These are phyloP conservation scores for Euphonia xanthogaster DNA, from an alignment of 2,797 vertebrate genomes.

Conservation along the genomic window DNA sequence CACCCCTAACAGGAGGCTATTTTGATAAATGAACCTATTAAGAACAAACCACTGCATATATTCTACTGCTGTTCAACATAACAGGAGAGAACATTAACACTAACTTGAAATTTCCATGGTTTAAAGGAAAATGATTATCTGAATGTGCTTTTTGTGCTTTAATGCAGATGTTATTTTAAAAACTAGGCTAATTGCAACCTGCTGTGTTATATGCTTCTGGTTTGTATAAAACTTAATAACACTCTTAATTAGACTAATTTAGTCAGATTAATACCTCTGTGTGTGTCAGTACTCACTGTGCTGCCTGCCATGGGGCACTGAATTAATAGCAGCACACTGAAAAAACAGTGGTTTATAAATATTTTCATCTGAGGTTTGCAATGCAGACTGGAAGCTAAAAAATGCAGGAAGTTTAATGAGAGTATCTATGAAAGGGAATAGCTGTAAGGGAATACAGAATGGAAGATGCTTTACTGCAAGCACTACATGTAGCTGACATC, in stretches of 20 bases:
- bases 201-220: constrained; percentile 64
- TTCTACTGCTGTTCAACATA: constrained; percentile 32
- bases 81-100: constrained; percentile 25
- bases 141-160: constrained; percentile 60
- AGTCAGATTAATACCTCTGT: constrained; percentile 74
- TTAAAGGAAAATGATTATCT: constrained; percentile 52
- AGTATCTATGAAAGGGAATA: background rate
- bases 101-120: constrained; percentile 25
- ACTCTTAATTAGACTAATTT: constrained; percentile 77
- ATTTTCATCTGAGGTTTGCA: constrained; percentile 42
- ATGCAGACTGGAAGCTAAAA: constrained; percentile 6
- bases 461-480: background rate
- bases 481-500: background rate
- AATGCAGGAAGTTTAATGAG: background rate
- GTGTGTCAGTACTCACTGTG: constrained; percentile 61
- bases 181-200: constrained; percentile 73
- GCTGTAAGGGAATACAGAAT: background rate
- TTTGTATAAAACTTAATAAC: constrained; percentile 72
- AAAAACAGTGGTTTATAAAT: constrained; percentile 63
- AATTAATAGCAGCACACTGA: constrained; percentile 62
- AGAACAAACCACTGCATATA: constrained; percentile 43
- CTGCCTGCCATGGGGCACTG: constrained; percentile 52
- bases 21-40: constrained; percentile 62
- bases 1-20: constrained; percentile 28
- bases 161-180: constrained; percentile 72